A percentile compares a stretch with the other conserved stretches of the same genome.
phyloP scores from a whole-genome alignment of 2,888 invertebrate species.

The Sepiola atlantica region DNA sequence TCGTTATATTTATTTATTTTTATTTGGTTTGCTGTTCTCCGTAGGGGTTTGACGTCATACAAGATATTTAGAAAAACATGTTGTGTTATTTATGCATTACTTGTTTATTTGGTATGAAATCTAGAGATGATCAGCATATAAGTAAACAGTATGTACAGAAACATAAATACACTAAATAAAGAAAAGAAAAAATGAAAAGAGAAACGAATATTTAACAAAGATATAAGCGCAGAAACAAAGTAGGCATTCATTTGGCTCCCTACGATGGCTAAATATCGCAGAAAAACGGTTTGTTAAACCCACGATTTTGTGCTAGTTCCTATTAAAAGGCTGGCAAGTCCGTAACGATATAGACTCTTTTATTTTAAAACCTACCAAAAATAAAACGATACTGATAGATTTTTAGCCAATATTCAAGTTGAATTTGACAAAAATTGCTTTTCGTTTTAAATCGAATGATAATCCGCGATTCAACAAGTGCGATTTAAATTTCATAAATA shows the following conservation, averaged over 20 bases:
- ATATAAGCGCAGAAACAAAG: neutral
- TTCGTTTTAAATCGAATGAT: too few relatives aligned
- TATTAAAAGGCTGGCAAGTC: too few relatives aligned
- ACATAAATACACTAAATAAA: neutral
- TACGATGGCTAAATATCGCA: too few relatives aligned
- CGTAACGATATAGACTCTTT: too few relatives aligned
- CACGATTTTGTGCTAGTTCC: too few relatives aligned
- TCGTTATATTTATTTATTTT: neutral
- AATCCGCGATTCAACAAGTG: too few relatives aligned
- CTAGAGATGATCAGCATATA: neutral
- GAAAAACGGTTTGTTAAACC: too few relatives aligned
- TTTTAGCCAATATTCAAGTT: too few relatives aligned
- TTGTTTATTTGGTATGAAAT: neutral
- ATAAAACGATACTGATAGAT: too few relatives aligned
- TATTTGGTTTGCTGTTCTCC: neutral
- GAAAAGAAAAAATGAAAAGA: neutral
- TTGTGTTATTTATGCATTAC: neutral
- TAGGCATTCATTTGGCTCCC: neutral
- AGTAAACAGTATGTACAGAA: neutral
- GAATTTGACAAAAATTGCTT: too few relatives aligned
- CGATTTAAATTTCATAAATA: too few relatives aligned
- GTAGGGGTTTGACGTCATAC: conserved; percentile 32
- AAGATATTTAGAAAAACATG: neutral
- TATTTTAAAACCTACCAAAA: too few relatives aligned
- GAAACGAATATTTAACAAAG: neutral